Evolutionary conservation across 2,113 vertebrate species (phyloP).

Genomic region (Otis tarda): DNA sequence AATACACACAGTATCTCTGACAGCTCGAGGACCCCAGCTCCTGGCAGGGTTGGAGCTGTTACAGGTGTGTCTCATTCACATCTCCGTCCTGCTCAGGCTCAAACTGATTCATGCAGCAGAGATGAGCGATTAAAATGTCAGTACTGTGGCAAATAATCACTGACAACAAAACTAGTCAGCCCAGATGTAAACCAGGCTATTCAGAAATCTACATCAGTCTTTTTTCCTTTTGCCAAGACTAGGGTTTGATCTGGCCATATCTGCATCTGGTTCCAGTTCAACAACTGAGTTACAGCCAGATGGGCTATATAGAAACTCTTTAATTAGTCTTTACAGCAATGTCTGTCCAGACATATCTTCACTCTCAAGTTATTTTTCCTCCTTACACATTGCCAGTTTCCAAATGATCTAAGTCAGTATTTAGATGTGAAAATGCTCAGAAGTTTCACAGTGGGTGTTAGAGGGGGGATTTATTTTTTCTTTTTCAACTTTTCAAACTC

Average conservation of each 20-base stretch:
- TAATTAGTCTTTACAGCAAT: neutral
- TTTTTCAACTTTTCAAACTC: neutral
- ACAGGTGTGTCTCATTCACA: neutral
- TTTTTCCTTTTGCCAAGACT: neutral
- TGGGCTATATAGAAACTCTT: neutral
- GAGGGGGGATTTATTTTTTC: fast-evolving
- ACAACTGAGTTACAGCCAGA: neutral
- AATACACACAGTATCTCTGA: neutral
- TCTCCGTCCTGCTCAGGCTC: neutral
- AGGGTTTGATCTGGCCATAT: neutral
- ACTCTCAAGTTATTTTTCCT: neutral
- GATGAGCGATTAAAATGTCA: neutral
- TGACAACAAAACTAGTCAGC: neutral
- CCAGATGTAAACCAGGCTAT: neutral
- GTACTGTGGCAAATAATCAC: neutral
- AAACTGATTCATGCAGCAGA: neutral
- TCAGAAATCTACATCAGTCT: neutral
- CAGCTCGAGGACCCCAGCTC: neutral
- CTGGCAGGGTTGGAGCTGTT: neutral
- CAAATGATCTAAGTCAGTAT: neutral
- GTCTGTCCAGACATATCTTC: neutral
- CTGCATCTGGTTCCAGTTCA: neutral
- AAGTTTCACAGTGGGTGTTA: neutral
- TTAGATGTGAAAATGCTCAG: neutral
- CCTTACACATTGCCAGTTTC: neutral